Percentiles rank a stretch among this genome's conserved stretches.
phyloP scores from a whole-genome alignment of 2,797 vertebrate species.

The Semaprochilodus insignis region DNA sequence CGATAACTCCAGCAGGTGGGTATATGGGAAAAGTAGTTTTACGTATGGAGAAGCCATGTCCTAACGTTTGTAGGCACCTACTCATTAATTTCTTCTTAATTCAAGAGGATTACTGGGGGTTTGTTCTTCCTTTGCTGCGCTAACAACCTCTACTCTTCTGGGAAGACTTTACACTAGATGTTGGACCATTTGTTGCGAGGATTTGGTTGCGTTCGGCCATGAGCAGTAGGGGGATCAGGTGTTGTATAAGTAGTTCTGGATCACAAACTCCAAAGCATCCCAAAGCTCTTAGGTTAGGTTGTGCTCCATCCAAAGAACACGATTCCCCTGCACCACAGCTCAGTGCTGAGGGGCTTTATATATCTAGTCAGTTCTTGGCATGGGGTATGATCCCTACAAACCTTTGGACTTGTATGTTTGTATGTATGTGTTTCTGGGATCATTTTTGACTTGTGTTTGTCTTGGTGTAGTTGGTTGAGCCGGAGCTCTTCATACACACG shows the following conservation, averaged over 20 bases:
- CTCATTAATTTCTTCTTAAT: background rate
- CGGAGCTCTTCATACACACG: slow-evolving; percentile 85
- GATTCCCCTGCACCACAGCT: background rate
- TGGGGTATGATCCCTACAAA: background rate
- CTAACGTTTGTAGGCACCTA: background rate
- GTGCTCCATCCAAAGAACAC: background rate
- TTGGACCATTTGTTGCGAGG: background rate
- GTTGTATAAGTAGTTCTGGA: background rate
- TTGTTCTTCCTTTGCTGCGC: no score
- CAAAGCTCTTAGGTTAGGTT: no score
- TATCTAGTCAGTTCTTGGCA: background rate
- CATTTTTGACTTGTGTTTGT: background rate
- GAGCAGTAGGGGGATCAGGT: background rate
- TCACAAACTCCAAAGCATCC: background rate
- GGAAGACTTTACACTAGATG: background rate
- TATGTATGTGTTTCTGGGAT: no score
- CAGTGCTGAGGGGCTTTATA: background rate
- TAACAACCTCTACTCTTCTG: no score
- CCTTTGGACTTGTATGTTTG: background rate
- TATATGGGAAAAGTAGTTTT: background rate
- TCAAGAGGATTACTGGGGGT: no score
- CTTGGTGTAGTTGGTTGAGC: slow-evolving; percentile 75
- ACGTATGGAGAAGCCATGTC: no score
- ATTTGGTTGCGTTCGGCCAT: background rate
- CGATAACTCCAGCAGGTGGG: slow-evolving; percentile 81